phyloP scores from a whole-genome alignment of 53 echinoderm and acorn worm species.

The Henricia sp. region DNA sequence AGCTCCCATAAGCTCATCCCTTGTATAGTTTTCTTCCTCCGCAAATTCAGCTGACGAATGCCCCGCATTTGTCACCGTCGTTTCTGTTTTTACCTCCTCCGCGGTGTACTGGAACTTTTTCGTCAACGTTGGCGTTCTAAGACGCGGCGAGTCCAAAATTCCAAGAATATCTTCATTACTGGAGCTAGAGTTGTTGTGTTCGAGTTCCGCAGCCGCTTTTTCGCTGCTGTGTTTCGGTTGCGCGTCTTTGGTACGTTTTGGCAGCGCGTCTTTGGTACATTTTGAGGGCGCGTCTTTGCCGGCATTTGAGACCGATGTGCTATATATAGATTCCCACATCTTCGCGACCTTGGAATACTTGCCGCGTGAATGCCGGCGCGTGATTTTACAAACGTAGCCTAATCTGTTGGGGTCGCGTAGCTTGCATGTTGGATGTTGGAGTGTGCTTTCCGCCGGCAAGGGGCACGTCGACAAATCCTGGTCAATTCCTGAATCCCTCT shows the following conservation, averaged over 20 bases:
- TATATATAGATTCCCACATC: slow-evolving; percentile 87
- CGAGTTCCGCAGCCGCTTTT: background rate
- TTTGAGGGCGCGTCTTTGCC: background rate
- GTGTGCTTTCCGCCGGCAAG: slow-evolving; percentile 22
- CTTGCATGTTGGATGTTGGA: slow-evolving; percentile 30
- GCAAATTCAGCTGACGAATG: slow-evolving; percentile 33
- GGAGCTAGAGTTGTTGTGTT: slow-evolving; percentile 71
- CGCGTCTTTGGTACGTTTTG: too few species aligned
- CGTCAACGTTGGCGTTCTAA: slow-evolving; percentile 70
- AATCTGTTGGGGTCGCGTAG: slow-evolving; percentile 58
- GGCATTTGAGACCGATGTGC: background rate
- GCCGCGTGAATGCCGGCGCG: slow-evolving; percentile 86
- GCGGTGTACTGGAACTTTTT: slow-evolving; percentile 62
- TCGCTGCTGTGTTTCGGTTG: too few species aligned
- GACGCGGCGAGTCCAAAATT: slow-evolving; percentile 77
- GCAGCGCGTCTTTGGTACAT: background rate
- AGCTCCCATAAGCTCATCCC: slow-evolving; percentile 69
- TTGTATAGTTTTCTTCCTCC: slow-evolving; percentile 57
- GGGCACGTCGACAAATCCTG: slow-evolving; percentile 55
- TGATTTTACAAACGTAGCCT: slow-evolving; percentile 71
- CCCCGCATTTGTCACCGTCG: slow-evolving; percentile 18
- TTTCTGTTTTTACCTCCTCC: slow-evolving; percentile 16
- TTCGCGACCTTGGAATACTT: slow-evolving; percentile 85
- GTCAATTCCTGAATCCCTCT: slow-evolving; percentile 70
- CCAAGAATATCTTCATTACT: slow-evolving; percentile 87